These are phyloP conservation scores for Crossocerus cetratus DNA, from an alignment of 2,888 invertebrate genomes.

Conservation along the genomic window DNA sequence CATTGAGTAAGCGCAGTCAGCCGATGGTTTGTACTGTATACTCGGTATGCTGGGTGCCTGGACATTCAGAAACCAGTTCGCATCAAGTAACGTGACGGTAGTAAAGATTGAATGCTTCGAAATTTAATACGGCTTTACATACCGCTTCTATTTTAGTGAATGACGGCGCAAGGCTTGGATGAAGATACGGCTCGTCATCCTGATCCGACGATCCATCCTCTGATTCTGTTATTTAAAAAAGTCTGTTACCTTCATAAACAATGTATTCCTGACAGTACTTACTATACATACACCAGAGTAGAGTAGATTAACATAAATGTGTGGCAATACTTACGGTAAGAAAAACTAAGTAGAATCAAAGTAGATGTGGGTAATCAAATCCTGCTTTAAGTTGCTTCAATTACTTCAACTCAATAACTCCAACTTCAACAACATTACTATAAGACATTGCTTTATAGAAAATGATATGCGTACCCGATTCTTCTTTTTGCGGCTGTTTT, in stretches of 20 bases:
- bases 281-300: constrained; percentile 41
- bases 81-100: too few relatives aligned
- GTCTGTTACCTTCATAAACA: constrained; percentile 14
- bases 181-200: constrained; percentile 85
- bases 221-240: constrained; percentile 64
- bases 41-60: constrained; percentile 81
- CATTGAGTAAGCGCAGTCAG: constrained; percentile 92
- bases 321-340: constrained; percentile 68
- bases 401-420: constrained; percentile 66
- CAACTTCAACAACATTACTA: constrained; percentile 60
- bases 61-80: constrained; percentile 43
- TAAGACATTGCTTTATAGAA: constrained; percentile 56
- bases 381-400: constrained; percentile 68
- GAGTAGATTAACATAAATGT: constrained; percentile 50
- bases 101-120: too few relatives aligned
- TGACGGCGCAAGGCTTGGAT: constrained; percentile 86
- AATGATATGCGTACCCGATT: constrained; percentile 72
- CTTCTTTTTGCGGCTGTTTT: constrained; percentile 75
- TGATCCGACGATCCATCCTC: constrained; percentile 78
- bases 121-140: constrained; percentile 73
- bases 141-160: constrained; percentile 82
- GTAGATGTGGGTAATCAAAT: constrained; percentile 70
- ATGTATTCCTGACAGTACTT: constrained; percentile 31
- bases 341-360: constrained; percentile 73
- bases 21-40: constrained; percentile 88